Percentiles rank a stretch among this genome's conserved stretches.
Conservation (phyloP, 2,888 invertebrate genomes). For the Pandemis heparana region DNA sequence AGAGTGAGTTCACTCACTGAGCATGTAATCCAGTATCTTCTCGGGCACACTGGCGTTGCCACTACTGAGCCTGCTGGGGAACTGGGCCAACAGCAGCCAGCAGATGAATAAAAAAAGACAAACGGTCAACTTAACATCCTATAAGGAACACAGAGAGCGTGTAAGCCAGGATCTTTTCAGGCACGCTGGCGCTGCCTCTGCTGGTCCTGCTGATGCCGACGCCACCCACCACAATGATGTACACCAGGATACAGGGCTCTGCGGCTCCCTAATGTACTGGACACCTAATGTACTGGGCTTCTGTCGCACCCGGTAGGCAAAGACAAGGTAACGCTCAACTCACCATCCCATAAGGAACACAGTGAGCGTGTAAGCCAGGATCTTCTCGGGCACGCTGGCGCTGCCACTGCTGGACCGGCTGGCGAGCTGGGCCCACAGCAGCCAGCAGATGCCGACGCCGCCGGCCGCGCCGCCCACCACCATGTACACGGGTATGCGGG, state of each 20-base stretch:
- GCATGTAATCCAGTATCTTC: constrained; percentile 87
- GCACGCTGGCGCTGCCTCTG: constrained; percentile 82
- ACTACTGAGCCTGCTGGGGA: constrained; percentile 86
- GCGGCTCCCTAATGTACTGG: constrained; percentile 92
- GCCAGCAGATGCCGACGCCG: constrained; percentile 89
- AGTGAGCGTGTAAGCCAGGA: constrained; percentile 89
- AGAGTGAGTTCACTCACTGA: no score
- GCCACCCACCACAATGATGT: constrained; percentile 92
- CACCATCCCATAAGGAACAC: constrained; percentile 89
- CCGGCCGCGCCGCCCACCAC: constrained; percentile 93
- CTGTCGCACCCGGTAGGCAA: no score
- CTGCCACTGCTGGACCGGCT: constrained; percentile 86
- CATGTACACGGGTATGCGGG: constrained; percentile 92
- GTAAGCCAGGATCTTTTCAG: constrained; percentile 87
- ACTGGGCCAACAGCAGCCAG: constrained; percentile 87
- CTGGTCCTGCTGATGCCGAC: constrained; percentile 87
- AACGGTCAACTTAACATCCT: constrained; percentile 85
- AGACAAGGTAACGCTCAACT: constrained; percentile 46
- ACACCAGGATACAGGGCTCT: constrained; percentile 91
- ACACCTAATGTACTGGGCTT: constrained; percentile 84
- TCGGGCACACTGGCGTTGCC: constrained; percentile 82
- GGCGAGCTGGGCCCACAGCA: constrained; percentile 88
- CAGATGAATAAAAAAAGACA: constrained; percentile 77
- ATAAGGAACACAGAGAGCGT: constrained; percentile 89
- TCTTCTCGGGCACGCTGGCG: constrained; percentile 82